Percentiles rank a stretch among this genome's conserved stretches.
phyloP scores from a whole-genome alignment of 2,888 invertebrate genomes.

The Acanthosepion lycidas region DNA sequence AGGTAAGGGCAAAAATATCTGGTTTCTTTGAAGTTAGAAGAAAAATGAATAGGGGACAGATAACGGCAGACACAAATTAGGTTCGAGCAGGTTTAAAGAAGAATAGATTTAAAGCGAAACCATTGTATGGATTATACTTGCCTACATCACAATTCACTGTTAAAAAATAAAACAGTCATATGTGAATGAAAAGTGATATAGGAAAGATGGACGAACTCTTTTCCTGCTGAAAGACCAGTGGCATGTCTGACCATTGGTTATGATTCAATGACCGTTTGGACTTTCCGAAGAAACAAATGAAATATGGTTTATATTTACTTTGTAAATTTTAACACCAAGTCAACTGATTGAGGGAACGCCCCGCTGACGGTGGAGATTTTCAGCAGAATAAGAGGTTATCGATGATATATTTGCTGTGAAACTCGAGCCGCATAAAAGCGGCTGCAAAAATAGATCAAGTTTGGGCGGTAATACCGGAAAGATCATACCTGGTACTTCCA shows the following conservation, averaged over 20 bases:
- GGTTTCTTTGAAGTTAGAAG: neutral
- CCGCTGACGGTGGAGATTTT: neutral
- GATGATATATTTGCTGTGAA: neutral
- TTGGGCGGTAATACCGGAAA: conserved; percentile 22
- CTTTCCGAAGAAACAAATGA: neutral
- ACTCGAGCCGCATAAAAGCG: neutral
- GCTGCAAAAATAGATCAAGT: neutral
- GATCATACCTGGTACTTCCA: conserved; percentile 21
- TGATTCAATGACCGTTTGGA: neutral
- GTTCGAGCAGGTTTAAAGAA: neutral
- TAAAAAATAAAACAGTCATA: neutral
- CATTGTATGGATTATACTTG: neutral
- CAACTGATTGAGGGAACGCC: neutral
- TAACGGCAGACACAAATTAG: neutral
- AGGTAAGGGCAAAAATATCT: neutral
- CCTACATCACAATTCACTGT: conserved; percentile 33
- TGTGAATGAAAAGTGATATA: neutral
- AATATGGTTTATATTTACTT: neutral
- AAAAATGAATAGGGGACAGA: neutral
- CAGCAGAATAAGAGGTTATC: conserved; percentile 4
- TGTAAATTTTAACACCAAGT: neutral
- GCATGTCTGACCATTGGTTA: neutral
- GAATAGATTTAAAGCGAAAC: neutral
- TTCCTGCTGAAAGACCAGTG: neutral
- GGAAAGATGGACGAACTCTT: neutral